Base-by-base conservation (phyloP, 1,140 invertebrate genomes). In the Sitophilus oryzae region DNA sequence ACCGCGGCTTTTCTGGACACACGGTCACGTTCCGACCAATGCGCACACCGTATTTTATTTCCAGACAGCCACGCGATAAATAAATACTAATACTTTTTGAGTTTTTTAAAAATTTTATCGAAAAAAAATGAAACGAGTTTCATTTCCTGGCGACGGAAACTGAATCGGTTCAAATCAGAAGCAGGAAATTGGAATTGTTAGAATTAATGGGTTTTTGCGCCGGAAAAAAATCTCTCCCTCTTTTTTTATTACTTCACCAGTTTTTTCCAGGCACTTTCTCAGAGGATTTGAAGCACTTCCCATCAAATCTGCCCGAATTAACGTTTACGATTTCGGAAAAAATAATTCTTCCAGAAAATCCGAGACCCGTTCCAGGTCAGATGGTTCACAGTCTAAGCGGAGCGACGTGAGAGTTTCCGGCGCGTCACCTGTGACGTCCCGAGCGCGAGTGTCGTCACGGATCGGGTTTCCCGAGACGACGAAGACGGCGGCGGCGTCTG, bases 401-500 rank as follows among this genome's bases (percentile, higher is more conserved):
- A 23, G 11, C 18, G 44, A 20, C 44, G 51, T 41, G 46, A 34
- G 19, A 35, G 14, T 19, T 14, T 11, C 22, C 40, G 43, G 48
- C 34, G 49, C 48, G 54, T 47, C 44, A 52, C 42, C 59, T 34
- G 37, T 53, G 59, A 45, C 55, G 54, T 52, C 35, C 48, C 36
- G 25, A 22, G 49, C 40, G 20, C 45, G 59, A 57, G 18, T 51
- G 59, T 56, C 49, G 59, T 53, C 45, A 47, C 51, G 48, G 37
- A 48, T 44, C 51, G 51, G 43, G 21, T 48, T 51, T 44, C 42
- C 14, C 25, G 49, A 40, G 45, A 41, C 35, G 49, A 14, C 45
- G 51, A 38, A 19, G 53, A n/a, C 53, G 49, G 46, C 54, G 53
- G 25, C 41, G 44, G 15, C 50, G 57, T 41, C 34, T 49, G 25